Conservation (phyloP, 2,888 invertebrate genomes). For the Cryptops parisi region DNA sequence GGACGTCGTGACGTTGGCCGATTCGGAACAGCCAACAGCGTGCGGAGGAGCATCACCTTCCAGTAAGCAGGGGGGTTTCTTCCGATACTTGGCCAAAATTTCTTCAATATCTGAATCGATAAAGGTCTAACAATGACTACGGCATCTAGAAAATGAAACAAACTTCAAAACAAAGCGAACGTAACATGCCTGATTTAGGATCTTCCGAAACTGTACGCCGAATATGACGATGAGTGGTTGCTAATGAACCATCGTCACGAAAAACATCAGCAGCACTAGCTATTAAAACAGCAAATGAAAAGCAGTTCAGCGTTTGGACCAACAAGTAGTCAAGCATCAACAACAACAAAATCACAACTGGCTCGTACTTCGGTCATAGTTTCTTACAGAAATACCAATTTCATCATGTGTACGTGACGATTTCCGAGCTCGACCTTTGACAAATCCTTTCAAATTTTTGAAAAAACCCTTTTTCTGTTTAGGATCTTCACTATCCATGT, state of each 20-base stretch:
- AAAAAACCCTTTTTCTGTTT: constrained; percentile 51
- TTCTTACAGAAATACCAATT: neutral
- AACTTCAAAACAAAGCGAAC: neutral
- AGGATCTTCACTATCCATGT: constrained; percentile 39
- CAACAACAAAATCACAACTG: no score
- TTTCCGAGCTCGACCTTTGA: constrained; percentile 40
- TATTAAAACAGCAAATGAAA: neutral
- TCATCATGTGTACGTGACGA: constrained; percentile 21
- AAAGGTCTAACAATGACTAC: neutral
- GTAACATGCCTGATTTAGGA: neutral
- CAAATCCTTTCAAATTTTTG: constrained; percentile 53
- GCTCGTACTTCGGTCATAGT: constrained; percentile 6
- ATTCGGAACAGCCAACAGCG: neutral
- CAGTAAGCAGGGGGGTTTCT: constrained; percentile 6
- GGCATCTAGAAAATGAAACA: constrained; percentile 1
- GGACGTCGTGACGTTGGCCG: constrained; percentile 13
- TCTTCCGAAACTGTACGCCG: neutral
- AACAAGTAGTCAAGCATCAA: no score
- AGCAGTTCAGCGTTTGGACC: no score
- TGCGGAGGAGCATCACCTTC: constrained; percentile 30
- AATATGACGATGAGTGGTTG: constrained; percentile 5
- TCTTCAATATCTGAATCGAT: constrained; percentile 64
- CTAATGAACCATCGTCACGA: neutral
- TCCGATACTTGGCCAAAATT: constrained; percentile 84
- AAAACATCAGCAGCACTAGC: constrained; percentile 10